Evolutionary conservation across 2,888 invertebrate species (phyloP).

Genomic region (Eupithecia exiguata): DNA sequence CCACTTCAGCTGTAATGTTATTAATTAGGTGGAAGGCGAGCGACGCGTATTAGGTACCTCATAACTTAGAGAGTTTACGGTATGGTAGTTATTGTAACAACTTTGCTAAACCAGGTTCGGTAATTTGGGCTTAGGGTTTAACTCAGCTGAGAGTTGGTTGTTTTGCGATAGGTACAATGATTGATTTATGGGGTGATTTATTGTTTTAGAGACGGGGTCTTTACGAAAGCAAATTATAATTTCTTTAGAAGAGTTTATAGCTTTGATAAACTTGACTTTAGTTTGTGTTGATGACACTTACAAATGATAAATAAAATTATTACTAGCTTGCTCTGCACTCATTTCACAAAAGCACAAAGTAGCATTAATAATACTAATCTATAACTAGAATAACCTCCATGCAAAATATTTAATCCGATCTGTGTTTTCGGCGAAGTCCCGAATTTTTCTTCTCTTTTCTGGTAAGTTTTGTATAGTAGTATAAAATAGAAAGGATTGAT

Average conservation of each 20-base stretch:
- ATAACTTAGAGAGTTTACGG: constrained; percentile 16
- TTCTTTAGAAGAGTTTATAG: background rate
- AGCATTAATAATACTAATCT: no score
- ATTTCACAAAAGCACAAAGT: no score
- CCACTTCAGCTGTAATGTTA: constrained; percentile 26
- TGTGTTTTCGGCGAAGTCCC: no score
- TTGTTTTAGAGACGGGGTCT: background rate
- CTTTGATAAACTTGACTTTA: background rate
- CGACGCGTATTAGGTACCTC: constrained; percentile 15
- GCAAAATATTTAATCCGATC: no score
- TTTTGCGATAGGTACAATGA: background rate
- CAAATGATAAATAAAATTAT: no score
- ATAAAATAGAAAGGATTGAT: no score
- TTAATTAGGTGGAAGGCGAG: constrained; percentile 21
- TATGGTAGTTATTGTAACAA: constrained; percentile 12
- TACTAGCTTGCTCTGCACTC: no score
- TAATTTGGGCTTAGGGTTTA: constrained; percentile 3
- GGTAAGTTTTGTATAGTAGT: no score
- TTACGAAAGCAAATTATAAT: background rate
- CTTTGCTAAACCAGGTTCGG: constrained; percentile 13
- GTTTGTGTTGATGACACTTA: no score
- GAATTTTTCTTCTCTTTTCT: no score
- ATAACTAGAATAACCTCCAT: no score
- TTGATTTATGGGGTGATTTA: background rate
- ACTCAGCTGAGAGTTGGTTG: background rate